Conservation (phyloP, 2,797 vertebrate species). For the Oreochromis grahami region DNA sequence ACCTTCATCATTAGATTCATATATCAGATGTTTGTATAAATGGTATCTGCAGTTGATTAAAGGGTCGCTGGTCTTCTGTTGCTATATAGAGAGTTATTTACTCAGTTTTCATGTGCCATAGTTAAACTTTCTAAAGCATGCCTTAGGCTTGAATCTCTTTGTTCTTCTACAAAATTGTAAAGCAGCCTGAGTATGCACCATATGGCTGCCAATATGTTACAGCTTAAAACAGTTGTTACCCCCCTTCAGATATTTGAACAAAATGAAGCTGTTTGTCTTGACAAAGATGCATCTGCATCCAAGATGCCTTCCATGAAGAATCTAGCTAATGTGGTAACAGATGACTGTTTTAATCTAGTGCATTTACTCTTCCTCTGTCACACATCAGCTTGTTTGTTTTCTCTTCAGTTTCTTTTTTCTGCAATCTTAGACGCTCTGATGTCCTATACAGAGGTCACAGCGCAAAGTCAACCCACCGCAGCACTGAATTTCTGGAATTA, state of each 20-base stretch:
- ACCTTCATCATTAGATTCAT: neutral
- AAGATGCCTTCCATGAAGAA: neutral
- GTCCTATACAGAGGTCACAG: neutral
- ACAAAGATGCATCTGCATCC: neutral
- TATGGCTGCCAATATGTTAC: slow-evolving; percentile 13
- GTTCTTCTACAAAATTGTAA: neutral
- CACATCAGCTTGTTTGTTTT: neutral
- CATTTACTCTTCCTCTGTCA: neutral
- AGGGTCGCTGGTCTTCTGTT: neutral
- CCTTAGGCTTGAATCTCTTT: neutral
- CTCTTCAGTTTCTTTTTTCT: neutral
- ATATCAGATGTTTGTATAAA: neutral
- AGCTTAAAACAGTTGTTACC: neutral
- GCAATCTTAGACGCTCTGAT: neutral
- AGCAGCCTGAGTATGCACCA: neutral
- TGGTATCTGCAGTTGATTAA: neutral
- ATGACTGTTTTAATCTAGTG: neutral
- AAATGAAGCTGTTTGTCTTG: neutral
- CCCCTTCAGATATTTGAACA: neutral
- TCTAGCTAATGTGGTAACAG: neutral
- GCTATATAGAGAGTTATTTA: neutral
- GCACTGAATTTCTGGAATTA: neutral
- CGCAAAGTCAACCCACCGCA: neutral
- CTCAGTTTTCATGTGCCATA: neutral
- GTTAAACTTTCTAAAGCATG: neutral